Conservation (phyloP, 2,797 vertebrate genomes). For the Sebastes minor region DNA sequence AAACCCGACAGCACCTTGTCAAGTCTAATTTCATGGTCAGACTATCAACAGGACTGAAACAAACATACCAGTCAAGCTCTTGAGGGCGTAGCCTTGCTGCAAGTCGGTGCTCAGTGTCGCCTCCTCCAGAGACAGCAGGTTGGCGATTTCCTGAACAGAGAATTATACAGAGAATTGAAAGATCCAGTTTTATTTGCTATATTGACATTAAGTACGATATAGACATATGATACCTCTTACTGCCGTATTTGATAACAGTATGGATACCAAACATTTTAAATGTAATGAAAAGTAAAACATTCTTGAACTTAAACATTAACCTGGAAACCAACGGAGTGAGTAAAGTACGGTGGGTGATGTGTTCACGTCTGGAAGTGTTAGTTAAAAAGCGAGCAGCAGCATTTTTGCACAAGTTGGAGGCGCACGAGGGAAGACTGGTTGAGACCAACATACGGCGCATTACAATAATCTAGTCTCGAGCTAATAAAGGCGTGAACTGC, state of each 20-base stretch:
- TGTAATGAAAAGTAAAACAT: not conserved
- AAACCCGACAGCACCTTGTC: not conserved
- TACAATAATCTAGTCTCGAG: too few species aligned
- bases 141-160: slow-evolving; percentile 92
- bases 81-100: slow-evolving; percentile 98
- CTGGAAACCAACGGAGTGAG: too few species aligned
- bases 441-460: too few species aligned
- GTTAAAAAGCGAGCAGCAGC: too few species aligned
- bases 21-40: not conserved
- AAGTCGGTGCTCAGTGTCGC: slow-evolving; percentile 96
- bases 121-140: slow-evolving; percentile 94
- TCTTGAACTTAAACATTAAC: not conserved
- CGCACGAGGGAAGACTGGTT: too few species aligned
- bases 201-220: too few species aligned
- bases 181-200: too few species aligned
- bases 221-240: too few species aligned
- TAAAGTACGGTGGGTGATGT: too few species aligned
- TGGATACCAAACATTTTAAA: not conserved
- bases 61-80: slow-evolving; percentile 93
- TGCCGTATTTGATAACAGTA: not conserved
- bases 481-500: too few species aligned
- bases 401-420: too few species aligned
- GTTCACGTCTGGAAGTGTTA: too few species aligned
- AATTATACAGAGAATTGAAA: not conserved
- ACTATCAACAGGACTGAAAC: not conserved